Evolutionary conservation across 2,888 invertebrate genomes (phyloP), one percentile per base, ranked within the genome.

Genomic region (Clunio marinus): DNA sequence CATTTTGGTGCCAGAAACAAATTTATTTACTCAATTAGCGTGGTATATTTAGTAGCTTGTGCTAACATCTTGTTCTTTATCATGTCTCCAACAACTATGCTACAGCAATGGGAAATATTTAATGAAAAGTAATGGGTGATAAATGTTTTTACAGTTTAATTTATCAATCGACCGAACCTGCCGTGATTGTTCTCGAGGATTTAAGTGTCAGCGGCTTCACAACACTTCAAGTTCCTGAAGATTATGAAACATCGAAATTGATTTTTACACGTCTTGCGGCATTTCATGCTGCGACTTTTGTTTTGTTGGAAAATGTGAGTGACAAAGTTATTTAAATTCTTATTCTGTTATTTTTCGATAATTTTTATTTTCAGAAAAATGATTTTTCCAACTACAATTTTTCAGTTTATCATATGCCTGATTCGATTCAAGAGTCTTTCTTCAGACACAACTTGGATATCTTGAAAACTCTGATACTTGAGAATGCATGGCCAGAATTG

Each of bases 241-340:
- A 82, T 35, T 22, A 62, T 13, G 81, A 82, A 73, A 73, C 78
- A 68, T 73, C 75, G 1, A 72, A 76, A 59, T 68, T 79, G 69
- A 79, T 80, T 3, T 71, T 82, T 7, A 75, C 76, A 60, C 79
- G 78, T 72, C 73, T 83, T 70, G 82, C 80, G 1, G 76, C 73
- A 70, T 78, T 81, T 72, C 83, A 82, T 71, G 82, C 81, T 1
- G 75, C 78, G 22, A 81, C 81, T 1, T 76, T 81, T 5, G 78
- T 79, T 32, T 71, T 81, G 65, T 76, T 75, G 69, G 79, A 80
- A 72, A 79, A 79, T 76, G 81, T 81, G 74, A 69, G 60, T 37
- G 25, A 62, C 62, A 62, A 62, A 41, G 20, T 62, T 20, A 27
- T 24, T 62, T 37, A n/a, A 10, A 57, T 20, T n/a, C 46, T 7